Percentiles rank a stretch among this genome's conserved stretches.
These are phyloP conservation scores for Arge pagana DNA, from an alignment of 2,888 invertebrate genomes.

Conservation along the genomic window DNA sequence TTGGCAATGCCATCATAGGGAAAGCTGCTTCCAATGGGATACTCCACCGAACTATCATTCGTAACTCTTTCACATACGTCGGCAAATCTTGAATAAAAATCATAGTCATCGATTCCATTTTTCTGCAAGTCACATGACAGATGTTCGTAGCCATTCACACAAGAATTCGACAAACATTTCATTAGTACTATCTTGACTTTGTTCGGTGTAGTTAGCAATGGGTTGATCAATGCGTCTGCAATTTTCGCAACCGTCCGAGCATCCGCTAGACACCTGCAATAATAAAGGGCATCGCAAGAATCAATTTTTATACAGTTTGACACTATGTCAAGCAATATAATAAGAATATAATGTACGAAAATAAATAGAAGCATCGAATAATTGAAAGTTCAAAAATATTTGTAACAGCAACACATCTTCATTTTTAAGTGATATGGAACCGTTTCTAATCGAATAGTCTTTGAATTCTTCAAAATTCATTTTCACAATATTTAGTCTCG, in stretches of 20 bases:
- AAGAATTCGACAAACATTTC: conserved; percentile 51
- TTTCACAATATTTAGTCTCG: too few relatives aligned
- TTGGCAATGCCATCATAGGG: conserved; percentile 44
- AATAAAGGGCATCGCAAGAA: not conserved
- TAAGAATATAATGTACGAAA: too few relatives aligned
- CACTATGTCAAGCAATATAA: too few relatives aligned
- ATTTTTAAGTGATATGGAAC: too few relatives aligned
- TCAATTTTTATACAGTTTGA: too few relatives aligned
- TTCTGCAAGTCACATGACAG: conserved; percentile 28
- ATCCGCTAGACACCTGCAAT: conserved; percentile 37
- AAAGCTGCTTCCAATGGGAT: conserved; percentile 39
- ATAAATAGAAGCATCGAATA: too few relatives aligned
- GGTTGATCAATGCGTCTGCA: conserved; percentile 38
- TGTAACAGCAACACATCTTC: too few relatives aligned
- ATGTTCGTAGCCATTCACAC: conserved; percentile 40
- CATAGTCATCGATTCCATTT: conserved; percentile 11
- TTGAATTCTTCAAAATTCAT: too few relatives aligned
- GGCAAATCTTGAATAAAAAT: conserved; percentile 29
- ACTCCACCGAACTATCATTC: conserved; percentile 14
- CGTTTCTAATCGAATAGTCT: too few relatives aligned
- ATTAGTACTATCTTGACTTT: conserved; percentile 40
- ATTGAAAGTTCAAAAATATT: too few relatives aligned
- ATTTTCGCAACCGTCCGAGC: conserved; percentile 41
- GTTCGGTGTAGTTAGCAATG: conserved; percentile 30
- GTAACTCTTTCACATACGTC: conserved; percentile 20